Conservation (phyloP, 2,888 invertebrate genomes). For the Pyralis farinalis region DNA sequence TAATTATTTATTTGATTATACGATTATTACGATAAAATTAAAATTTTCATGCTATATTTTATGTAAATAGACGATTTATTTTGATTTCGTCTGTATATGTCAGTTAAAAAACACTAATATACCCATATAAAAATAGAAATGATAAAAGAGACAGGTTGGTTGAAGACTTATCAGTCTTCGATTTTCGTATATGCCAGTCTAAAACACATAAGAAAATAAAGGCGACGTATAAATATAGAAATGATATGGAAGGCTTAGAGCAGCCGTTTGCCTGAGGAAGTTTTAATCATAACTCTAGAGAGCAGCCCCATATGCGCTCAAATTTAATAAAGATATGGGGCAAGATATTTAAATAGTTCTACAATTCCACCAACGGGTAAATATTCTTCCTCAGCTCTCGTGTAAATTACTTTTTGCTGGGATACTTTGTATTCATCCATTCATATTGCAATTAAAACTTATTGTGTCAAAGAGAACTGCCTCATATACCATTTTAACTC, state of each 20-base stretch:
- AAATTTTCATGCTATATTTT: too few species aligned
- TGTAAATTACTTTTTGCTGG: slow-evolving; percentile 13
- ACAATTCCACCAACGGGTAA: slow-evolving; percentile 31
- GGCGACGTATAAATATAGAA: too few species aligned
- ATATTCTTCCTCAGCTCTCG: background rate
- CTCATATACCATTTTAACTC: slow-evolving; percentile 19
- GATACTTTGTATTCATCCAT: slow-evolving; percentile 14
- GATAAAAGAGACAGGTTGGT: too few species aligned
- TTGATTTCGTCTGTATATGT: too few species aligned
- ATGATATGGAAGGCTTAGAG: background rate
- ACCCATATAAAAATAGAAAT: too few species aligned
- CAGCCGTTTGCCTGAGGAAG: slow-evolving; percentile 19
- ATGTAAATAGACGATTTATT: too few species aligned
- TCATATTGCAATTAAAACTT: slow-evolving; percentile 39
- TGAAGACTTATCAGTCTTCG: too few species aligned
- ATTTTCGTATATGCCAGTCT: too few species aligned
- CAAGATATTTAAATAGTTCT: slow-evolving; percentile 63
- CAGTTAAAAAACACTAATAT: too few species aligned
- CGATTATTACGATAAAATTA: too few species aligned
- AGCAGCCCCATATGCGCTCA: slow-evolving; percentile 32
- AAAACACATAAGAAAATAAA: too few species aligned
- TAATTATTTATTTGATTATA: too few species aligned
- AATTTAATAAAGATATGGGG: slow-evolving; percentile 60
- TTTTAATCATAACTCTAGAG: slow-evolving; percentile 39
- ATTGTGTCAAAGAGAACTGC: slow-evolving; percentile 33